Base-by-base conservation (phyloP, 1,140 invertebrate genomes). In the Tetramorium simillimum region DNA sequence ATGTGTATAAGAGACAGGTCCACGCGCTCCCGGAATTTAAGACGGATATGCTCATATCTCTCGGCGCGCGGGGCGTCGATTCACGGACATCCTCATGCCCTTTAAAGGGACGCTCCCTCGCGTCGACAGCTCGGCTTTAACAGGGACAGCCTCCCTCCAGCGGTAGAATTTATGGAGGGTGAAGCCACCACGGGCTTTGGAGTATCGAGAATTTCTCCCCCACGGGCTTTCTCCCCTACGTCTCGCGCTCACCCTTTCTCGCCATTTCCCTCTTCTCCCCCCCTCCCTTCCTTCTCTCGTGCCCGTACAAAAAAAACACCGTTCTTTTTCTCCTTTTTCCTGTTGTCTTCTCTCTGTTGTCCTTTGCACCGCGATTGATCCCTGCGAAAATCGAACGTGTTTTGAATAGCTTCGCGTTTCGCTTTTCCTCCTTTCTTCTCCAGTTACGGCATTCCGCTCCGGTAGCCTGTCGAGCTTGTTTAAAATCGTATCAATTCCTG, bases 1-100 rank as follows among this genome's bases (percentile, higher is more conserved):
- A n/a, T n/a, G n/a, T n/a, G n/a, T n/a, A n/a, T n/a, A n/a, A n/a
- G n/a, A n/a, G n/a, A n/a, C n/a, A n/a, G n/a, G 67, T 73, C 21
- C 53, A 33, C 24, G 51, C 40, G 18, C 18, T 33, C 60, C 67
- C 76, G 78, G 37, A 82, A 81, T 82, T 91, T 88, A 91, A 91
- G 70, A 60, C 16, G 37, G 89, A 91, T 91, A 91, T 86, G 84
- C 56, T 14, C 87, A 90, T 91, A 91, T 91, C 88, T 70, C 80
- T n/a, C 16, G 49, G 33, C 1, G 14, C 43, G 21, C 3, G 53
- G 56, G 3, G 3, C 24, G 56, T 24, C 33, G 28, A 53, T 49
- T 49, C 62, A 12, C 16, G 46, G 18, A 76, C 70, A 53, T 10
- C 28, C n/a, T 62, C n/a, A 58, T 91, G 78, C 67, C 4, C 90